Evolutionary conservation across 2,797 vertebrate species (phyloP), one percentile per base, ranked within the genome.

Genomic region (Ptychadena robeensis): DNA sequence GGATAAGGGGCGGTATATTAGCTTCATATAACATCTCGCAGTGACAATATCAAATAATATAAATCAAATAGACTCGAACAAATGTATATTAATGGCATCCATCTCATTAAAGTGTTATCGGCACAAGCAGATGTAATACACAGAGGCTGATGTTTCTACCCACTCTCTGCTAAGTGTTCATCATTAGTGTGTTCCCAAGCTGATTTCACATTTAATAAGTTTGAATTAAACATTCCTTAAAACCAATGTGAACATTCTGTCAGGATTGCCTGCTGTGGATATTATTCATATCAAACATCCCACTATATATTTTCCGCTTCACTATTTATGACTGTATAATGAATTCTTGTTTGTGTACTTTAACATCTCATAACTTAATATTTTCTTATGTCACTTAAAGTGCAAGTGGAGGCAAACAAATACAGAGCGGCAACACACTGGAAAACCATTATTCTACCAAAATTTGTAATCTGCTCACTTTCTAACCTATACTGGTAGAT

Each of bases 81-180:
- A 64, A 75, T 68, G 31, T 65, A 68, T 79, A 79, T 68, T 79
- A 79, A 69, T 79, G 76, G 44, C 65, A 57, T 57, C n/a, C 76
- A 69, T 66, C 76, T 79, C 57, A 79, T 53, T 79, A 27, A 79
- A 79, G 64, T 79, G 76, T 79, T 79, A 79, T 79, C 76, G 53
- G 40, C 44, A 69, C 66, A 79, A 57, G 2, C 76, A 79, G 76
- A 68, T 69, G 76, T 69, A 68, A 75, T 75, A 25, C 73, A 40
- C 59, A 40, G 57, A 64, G 65, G 9, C 65, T 69, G 76, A 79
- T 53, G 40, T 79, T 48, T 68, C 64, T 48, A 68, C 53, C 65
- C 76, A 57, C 76, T 79, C 65, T 44, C 76, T 69, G 31, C 75
- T 78, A 78, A 78, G 75, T 78, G 63, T 31, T 67, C 64, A 67